Conservation (phyloP, 2,888 invertebrate genomes). For the Julus scandinavius region DNA sequence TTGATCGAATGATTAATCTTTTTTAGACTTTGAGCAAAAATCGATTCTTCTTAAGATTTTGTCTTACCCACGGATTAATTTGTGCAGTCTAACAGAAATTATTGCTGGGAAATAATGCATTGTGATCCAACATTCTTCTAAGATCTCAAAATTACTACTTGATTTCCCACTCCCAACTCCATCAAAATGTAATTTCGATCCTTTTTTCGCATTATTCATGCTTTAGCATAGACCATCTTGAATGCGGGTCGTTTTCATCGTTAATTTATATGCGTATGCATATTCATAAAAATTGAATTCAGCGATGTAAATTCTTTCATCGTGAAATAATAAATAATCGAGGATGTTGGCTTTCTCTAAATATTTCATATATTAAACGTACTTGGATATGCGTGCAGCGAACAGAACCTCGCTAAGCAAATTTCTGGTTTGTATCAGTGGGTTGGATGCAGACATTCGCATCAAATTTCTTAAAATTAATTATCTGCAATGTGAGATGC, state of each 20-base stretch:
- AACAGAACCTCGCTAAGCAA: not conserved
- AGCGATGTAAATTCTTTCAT: not conserved
- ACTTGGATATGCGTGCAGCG: not conserved
- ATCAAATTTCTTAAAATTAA: constrained; percentile 14
- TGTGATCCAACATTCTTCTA: not conserved
- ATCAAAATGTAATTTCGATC: not conserved
- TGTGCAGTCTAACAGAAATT: constrained; percentile 3
- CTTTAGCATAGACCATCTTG: not conserved
- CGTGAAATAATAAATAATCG: not conserved
- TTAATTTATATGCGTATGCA: constrained; percentile 28
- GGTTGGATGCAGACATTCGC: not conserved
- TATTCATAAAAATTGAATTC: constrained; percentile 10
- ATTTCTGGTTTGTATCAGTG: not conserved
- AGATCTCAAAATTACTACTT: not conserved
- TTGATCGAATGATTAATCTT: not conserved
- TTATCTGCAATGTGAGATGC: not conserved
- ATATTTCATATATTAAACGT: constrained; percentile 3
- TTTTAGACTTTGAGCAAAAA: constrained; percentile 18
- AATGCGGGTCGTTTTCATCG: not conserved
- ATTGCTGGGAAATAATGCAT: not conserved
- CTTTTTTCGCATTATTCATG: not conserved
- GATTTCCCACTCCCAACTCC: constrained; percentile 9
- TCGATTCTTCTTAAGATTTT: constrained; percentile 2
- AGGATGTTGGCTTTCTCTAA: not conserved
- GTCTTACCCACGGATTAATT: not conserved